Percentiles rank a stretch among this genome's conserved stretches.
These are phyloP conservation scores for Calephelis nemesis DNA, from an alignment of 1,140 invertebrate genomes.

Conservation along the genomic window DNA sequence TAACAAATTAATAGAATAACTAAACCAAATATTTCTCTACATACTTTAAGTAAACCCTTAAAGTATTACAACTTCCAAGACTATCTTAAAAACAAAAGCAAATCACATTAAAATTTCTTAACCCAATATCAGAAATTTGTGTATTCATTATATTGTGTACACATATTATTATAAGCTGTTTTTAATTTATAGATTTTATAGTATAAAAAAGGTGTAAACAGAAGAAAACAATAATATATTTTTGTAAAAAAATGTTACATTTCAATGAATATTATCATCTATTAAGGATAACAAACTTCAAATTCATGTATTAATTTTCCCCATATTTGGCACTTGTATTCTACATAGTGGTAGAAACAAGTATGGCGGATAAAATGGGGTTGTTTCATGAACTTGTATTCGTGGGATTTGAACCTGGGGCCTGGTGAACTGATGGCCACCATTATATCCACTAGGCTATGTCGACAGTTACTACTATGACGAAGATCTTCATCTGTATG, in stretches of 20 bases:
- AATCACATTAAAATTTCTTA: too few species aligned
- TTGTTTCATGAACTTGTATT: conserved; percentile 11
- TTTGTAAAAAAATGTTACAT: conserved; percentile 48
- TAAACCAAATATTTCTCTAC: too few species aligned
- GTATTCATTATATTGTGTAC: too few species aligned
- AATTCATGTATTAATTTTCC: conserved; percentile 56
- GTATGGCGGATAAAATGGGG: conserved; percentile 72
- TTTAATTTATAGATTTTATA: too few species aligned
- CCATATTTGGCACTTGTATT: conserved; percentile 67
- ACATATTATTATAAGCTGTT: too few species aligned
- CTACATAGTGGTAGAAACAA: conserved; percentile 62
- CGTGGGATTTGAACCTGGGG: conserved; percentile 47
- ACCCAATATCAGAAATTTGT: too few species aligned
- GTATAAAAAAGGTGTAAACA: conserved; percentile 18
- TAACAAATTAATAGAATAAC: too few species aligned
- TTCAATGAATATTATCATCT: conserved; percentile 54
- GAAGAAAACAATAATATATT: conserved; percentile 21
- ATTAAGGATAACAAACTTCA: conserved; percentile 50
- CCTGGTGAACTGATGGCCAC: conserved; percentile 11
- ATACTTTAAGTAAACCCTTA: too few species aligned
- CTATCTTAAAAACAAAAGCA: too few species aligned
- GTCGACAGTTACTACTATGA: background rate
- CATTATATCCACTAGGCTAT: conserved; percentile 24
- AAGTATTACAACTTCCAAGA: too few species aligned
- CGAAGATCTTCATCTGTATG: background rate